Conservation (phyloP, 2,888 invertebrate species). For the Anodontia alba region DNA sequence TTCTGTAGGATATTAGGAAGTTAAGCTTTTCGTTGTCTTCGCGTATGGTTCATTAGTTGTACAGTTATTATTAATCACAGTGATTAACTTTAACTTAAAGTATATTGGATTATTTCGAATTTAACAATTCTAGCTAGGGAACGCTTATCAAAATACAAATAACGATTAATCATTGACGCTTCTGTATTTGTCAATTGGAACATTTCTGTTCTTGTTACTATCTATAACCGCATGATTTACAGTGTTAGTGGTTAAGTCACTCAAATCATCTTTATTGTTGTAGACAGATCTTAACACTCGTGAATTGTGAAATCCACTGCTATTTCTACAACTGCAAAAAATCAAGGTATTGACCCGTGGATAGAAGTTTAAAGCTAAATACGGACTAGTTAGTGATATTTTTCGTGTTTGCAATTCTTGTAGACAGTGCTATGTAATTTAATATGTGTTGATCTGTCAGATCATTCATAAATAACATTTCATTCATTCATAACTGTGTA, state of each 20-base stretch:
- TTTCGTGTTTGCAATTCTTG: too few relatives aligned
- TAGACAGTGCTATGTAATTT: too few relatives aligned
- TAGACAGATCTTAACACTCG: not conserved
- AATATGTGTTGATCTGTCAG: not conserved
- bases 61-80: not conserved
- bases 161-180: not conserved
- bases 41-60: conserved; percentile 10
- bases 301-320: not conserved
- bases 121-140: not conserved
- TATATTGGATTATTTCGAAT: conserved; percentile 3
- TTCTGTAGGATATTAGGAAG: not conserved
- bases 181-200: not conserved
- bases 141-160: not conserved
- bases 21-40: conserved; percentile 12
- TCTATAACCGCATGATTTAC: not conserved
- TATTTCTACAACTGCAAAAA: not conserved
- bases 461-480: not conserved
- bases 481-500: not conserved
- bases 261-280: not conserved
- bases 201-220: not conserved
- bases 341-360: too few relatives aligned
- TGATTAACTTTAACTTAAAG: conserved; percentile 6
- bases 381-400: too few relatives aligned
- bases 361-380: too few relatives aligned
- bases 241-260: not conserved